Evolutionary conservation across 2,113 vertebrate genomes (phyloP), one percentile per base, ranked within the genome.

Genomic region (Eudorcas thomsonii): DNA sequence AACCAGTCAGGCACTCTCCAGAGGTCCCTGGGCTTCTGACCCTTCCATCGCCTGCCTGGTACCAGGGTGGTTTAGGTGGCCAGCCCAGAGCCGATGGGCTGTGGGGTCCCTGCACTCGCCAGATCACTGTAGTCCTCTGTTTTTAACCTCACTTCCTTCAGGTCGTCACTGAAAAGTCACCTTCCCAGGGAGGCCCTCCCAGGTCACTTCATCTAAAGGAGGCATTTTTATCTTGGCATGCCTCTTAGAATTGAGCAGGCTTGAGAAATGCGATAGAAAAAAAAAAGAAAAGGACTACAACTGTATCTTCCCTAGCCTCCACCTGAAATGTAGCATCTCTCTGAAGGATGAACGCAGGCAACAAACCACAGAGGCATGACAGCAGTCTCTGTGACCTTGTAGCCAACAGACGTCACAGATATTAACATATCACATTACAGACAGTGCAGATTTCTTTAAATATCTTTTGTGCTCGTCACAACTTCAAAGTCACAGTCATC

Each of bases 361-460:
- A 30, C 74, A 89, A 93, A 52, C 84, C 97, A 64, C 94, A 92
- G 52, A 88, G 43, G 74, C 60, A 7, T n/a, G 28, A 28, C 7
- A 62, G 89, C 83, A 33, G 33, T 82, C 91, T 94, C 95, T 30
- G n/a, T 43, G 97, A 96, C 97, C 96, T 94, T 91, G 96, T 30
- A 36, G 16, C 84, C 92, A 60, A 30, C 10, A 26, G 96, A 86
- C n/a, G n/a, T 94, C 95, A 90, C 59, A 39, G 93, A 57, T 5
- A 48, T 45, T 91, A n/a, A 82, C 67, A 33, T 77, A 78, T 96
- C 96, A 54, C 3, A 0, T 95, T 85, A 91, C 82, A 36, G 88
- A 39, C 13, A 2, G 8, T 11, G 57, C 89, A 45, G 36, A n/a
- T 9, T 62, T 88, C 96, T 87, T 96, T 74, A 67, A 96, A 95